Evolutionary conservation across 2,113 vertebrate genomes (phyloP).

Genomic region (Sylvicapra grimmia): DNA sequence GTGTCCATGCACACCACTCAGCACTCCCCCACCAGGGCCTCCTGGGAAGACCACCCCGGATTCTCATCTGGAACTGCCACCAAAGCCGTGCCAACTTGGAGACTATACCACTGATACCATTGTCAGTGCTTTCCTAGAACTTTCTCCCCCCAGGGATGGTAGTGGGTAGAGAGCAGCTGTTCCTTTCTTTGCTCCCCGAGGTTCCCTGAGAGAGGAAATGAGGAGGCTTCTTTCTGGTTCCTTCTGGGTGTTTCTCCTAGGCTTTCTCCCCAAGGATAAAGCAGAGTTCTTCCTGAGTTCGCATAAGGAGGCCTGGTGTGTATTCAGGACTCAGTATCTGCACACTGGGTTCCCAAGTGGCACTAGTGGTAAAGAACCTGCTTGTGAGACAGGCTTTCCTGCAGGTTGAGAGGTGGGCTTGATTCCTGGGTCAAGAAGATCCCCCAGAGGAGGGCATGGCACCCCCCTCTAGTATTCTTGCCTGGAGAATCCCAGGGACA

Average conservation of each 20-base stretch:
- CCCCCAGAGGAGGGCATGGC: neutral
- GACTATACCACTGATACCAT: neutral
- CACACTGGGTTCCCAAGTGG: neutral
- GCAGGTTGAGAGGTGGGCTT: neutral
- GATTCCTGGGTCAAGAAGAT: neutral
- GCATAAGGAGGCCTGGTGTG: neutral
- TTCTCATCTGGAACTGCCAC: neutral
- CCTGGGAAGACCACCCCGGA: neutral
- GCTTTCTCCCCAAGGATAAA: neutral
- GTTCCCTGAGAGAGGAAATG: neutral
- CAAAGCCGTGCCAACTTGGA: fast-evolving
- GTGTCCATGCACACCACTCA: too few species aligned
- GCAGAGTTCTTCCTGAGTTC: too few species aligned
- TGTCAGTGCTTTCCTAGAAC: neutral
- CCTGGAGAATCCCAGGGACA: neutral
- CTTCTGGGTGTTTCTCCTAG: neutral
- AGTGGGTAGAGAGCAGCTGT: neutral
- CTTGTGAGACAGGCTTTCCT: too few species aligned
- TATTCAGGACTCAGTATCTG: neutral
- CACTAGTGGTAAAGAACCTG: neutral
- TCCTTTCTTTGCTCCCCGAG: neutral
- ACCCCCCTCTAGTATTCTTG: neutral
- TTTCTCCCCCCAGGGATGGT: neutral
- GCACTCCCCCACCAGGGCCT: neutral
- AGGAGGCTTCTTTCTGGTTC: neutral